phyloP scores from a whole-genome alignment of 2,113 vertebrate genomes.

The Syrrhaptes paradoxus region DNA sequence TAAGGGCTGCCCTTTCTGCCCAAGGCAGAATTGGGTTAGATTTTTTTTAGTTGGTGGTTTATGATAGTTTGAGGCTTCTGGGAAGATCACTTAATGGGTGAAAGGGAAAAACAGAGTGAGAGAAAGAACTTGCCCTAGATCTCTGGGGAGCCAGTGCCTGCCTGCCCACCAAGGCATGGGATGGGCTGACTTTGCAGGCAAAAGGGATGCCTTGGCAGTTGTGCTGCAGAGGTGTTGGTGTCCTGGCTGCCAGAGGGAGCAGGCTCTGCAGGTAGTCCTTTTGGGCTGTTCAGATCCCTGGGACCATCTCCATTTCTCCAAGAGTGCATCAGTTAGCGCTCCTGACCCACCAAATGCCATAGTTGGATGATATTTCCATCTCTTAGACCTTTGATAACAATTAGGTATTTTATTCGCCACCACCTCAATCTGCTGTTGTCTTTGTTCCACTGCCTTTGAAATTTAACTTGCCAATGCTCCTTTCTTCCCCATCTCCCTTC shows the following conservation, averaged over 20 bases:
- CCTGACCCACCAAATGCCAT: background rate
- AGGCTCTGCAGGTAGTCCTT: background rate
- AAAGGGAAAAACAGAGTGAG: background rate
- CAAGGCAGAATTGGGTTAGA: background rate
- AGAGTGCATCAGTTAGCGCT: background rate
- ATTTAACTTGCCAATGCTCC: background rate
- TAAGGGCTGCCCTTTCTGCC: background rate
- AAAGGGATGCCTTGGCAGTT: background rate
- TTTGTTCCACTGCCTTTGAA: background rate
- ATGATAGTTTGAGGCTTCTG: background rate
- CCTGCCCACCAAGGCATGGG: background rate
- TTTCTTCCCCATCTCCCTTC: background rate
- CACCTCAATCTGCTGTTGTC: background rate
- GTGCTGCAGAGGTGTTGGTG: background rate
- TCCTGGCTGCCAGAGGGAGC: accelerated
- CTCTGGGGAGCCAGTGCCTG: background rate
- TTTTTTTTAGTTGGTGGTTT: background rate
- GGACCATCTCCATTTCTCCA: background rate
- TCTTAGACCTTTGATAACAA: background rate
- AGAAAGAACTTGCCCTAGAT: background rate
- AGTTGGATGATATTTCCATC: background rate
- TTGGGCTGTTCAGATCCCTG: background rate
- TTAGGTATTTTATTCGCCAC: background rate
- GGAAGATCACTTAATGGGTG: background rate
- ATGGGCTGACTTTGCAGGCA: background rate